phyloP scores from a whole-genome alignment of 2,888 invertebrate species.

The Thecocarcelia acutangulata region DNA sequence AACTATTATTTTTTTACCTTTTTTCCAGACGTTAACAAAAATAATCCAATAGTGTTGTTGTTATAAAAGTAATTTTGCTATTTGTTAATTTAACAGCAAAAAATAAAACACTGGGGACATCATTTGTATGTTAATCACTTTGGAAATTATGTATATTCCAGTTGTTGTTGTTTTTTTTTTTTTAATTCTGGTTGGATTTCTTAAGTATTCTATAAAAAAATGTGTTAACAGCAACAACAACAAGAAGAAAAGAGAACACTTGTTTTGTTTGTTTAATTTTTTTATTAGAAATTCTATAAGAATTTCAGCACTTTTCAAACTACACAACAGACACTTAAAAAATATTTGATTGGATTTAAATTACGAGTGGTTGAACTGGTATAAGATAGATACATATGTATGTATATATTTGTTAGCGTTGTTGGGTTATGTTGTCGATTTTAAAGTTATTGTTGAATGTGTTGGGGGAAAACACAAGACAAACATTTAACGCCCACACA shows the following conservation, averaged over 20 bases:
- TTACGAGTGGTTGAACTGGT: slow-evolving; percentile 61
- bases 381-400: no score
- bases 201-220: slow-evolving; percentile 13
- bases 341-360: slow-evolving; percentile 32
- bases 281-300: slow-evolving; percentile 28
- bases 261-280: slow-evolving; percentile 10
- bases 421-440: slow-evolving; percentile 3
- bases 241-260: slow-evolving; percentile 13
- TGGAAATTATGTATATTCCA: background rate
- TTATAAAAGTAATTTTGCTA: background rate
- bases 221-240: background rate
- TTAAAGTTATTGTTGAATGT: slow-evolving; percentile 31
- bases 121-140: slow-evolving; percentile 1
- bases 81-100: background rate
- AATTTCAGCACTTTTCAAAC: slow-evolving; percentile 34
- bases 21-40: background rate
- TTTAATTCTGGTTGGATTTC: slow-evolving; percentile 13
- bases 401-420: slow-evolving; percentile 3
- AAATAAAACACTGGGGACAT: background rate
- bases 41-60: no score
- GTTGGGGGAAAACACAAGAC: slow-evolving; percentile 19
- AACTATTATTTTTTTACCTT: background rate
- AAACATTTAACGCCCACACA: slow-evolving; percentile 57
- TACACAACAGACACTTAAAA: slow-evolving; percentile 2
- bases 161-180: background rate